Evolutionary conservation across 1,140 invertebrate species (phyloP).

Genomic region (Liolophura sinensis): DNA sequence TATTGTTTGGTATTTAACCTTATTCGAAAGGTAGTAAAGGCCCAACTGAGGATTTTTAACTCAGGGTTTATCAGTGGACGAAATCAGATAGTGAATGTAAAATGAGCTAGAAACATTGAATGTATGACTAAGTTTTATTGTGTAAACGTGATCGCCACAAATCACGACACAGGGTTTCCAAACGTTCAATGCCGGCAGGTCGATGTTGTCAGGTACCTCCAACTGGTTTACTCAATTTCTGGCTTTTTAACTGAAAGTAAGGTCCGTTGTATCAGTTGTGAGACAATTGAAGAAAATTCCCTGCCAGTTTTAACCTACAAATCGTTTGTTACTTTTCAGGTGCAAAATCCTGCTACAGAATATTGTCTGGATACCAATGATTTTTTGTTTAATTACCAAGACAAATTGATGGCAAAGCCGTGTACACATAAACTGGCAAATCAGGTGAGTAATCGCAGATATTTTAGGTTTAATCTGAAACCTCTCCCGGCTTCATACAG

Average conservation of each 20-base stretch:
- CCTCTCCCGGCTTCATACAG: too few relatives aligned
- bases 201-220: background rate
- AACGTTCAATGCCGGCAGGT: background rate
- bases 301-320: background rate
- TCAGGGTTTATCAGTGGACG: too few relatives aligned
- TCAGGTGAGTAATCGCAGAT: conserved; percentile 19
- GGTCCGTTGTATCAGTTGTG: background rate
- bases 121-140: too few relatives aligned
- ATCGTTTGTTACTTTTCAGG: conserved; percentile 12
- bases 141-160: too few relatives aligned
- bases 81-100: too few relatives aligned
- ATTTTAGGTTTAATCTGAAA: too few relatives aligned
- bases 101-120: too few relatives aligned
- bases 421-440: conserved; percentile 24
- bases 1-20: too few relatives aligned
- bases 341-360: conserved; percentile 12
- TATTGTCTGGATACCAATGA: conserved; percentile 37
- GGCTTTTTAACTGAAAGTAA: background rate
- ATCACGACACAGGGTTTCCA: too few relatives aligned
- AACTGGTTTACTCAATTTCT: background rate
- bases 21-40: too few relatives aligned
- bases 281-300: background rate
- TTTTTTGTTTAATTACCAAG: conserved; percentile 30
- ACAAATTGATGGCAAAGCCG: conserved; percentile 17
- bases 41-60: too few relatives aligned